Evolutionary conservation across 1,140 invertebrate species (phyloP).

Genomic region (Micrasema minimum): DNA sequence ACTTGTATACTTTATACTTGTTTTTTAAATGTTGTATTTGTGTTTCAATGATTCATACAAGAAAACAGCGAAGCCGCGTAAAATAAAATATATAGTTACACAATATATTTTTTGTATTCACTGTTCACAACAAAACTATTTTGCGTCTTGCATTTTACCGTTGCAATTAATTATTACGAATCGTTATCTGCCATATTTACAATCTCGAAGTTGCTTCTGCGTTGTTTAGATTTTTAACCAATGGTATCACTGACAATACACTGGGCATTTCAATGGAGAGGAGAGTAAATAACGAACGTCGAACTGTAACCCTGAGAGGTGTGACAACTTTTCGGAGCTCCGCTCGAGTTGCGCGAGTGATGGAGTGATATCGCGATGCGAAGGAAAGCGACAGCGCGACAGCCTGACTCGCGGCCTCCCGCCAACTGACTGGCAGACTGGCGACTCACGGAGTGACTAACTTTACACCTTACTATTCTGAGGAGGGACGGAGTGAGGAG

Average conservation of each 20-base stretch:
- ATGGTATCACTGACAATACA: neutral
- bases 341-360: neutral
- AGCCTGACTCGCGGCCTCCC: slow-evolving; percentile 7
- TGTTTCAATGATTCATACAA: too few relatives aligned
- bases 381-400: slow-evolving; percentile 9
- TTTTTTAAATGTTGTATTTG: too few relatives aligned
- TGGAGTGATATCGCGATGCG: neutral
- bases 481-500: neutral
- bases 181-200: slow-evolving; percentile 5
- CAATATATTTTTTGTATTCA: too few relatives aligned
- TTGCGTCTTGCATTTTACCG: slow-evolving; percentile 28
- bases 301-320: slow-evolving; percentile 3
- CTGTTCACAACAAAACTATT: neutral
- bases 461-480: too few relatives aligned
- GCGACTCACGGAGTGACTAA: neutral
- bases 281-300: slow-evolving; percentile 8
- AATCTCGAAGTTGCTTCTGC: neutral
- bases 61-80: too few relatives aligned
- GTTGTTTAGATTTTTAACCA: neutral
- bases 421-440: slow-evolving; percentile 8
- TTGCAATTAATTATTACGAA: slow-evolving; percentile 7
- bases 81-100: too few relatives aligned
- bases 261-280: neutral
- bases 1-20: too few relatives aligned
- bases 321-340: neutral